Base-by-base conservation (phyloP, 2,888 invertebrate genomes). In the Heliconius ethilla region DNA sequence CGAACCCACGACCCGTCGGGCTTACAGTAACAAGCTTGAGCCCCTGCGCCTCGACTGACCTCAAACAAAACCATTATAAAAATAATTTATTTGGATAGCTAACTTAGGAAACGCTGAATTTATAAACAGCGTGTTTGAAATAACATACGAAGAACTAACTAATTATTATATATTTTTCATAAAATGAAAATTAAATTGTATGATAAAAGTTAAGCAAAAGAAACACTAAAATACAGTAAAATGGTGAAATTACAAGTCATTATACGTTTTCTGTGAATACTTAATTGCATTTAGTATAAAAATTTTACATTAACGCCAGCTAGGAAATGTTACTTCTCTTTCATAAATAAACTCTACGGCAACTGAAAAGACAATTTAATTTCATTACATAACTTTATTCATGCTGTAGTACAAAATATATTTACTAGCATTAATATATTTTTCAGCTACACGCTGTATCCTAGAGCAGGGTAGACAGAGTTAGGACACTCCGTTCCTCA, bases 241-340 rank as follows among this genome's bases (percentile, higher is more conserved):
- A 69, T 25, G 45, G 13, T 40, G 1, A 22, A 74, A 74, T 63
- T 63, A 74, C 37, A 40, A 73, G 33, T 73, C 0, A 73, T 73
- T 62, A 33, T 62, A 18, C 73, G 10, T 62, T 37, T 37, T 45
- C 55, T 22, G 37, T 29, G 27, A 27, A 27, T 22, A 62, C 18
- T 74, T 63, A 74, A 74, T 27, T 74, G 65, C 74, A 29, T 65
- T 65, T 74, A 65, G 63, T 63, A 63, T 63, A 74, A 40, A 63
- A 74, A 74, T 29, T 65, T 29, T 27, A 74, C 63, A 74, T 74
- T 74, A 74, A 74, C 74, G 74, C 62, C 63, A 74, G 74, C 74
- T 45, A 74, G 74, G 22, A 65, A 74, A 74, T 74, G 63, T 74
- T 45, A 74, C 37, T 74, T 74, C 40, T 63, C 37, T 65, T 72